phyloP scores from a whole-genome alignment of 1,140 invertebrate genomes.

The Conus ventricosus region DNA sequence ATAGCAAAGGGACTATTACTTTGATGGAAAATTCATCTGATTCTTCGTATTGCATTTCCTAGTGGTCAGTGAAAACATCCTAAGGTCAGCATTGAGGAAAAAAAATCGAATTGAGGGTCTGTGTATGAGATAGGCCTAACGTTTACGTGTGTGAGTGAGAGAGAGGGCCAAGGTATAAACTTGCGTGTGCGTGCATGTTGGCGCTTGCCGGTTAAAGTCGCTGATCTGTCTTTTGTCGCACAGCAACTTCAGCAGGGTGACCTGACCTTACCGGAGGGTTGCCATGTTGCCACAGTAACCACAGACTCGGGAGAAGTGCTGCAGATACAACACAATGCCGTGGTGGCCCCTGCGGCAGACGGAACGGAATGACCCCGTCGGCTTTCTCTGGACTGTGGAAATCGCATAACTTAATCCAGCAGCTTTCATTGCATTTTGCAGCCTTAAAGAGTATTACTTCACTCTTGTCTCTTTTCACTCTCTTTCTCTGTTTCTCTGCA shows the following conservation, averaged over 20 bases:
- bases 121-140: no score
- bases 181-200: no score
- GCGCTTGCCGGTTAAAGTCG: no score
- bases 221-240: background rate
- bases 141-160: no score
- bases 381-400: background rate
- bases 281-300: slow-evolving; percentile 64
- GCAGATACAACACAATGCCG: slow-evolving; percentile 55
- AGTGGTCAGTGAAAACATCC: no score
- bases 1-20: no score
- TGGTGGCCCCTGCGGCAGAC: slow-evolving; percentile 12
- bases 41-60: no score
- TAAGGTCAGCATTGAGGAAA: no score
- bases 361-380: slow-evolving; percentile 15
- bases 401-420: background rate
- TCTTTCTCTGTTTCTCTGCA: slow-evolving; percentile 2
- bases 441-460: background rate
- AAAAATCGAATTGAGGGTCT: no score
- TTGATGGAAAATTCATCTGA: no score
- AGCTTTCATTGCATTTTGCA: background rate
- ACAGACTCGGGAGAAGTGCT: slow-evolving; percentile 66
- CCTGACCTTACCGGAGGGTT: slow-evolving; percentile 45
- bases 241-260: slow-evolving; percentile 58
- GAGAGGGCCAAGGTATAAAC: no score
- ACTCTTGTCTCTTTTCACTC: slow-evolving; percentile 1